A percentile compares a stretch with the other conserved stretches of the same genome.
phyloP scores from a whole-genome alignment of 2,888 invertebrate species.

The Petrolisthes manimaculis region DNA sequence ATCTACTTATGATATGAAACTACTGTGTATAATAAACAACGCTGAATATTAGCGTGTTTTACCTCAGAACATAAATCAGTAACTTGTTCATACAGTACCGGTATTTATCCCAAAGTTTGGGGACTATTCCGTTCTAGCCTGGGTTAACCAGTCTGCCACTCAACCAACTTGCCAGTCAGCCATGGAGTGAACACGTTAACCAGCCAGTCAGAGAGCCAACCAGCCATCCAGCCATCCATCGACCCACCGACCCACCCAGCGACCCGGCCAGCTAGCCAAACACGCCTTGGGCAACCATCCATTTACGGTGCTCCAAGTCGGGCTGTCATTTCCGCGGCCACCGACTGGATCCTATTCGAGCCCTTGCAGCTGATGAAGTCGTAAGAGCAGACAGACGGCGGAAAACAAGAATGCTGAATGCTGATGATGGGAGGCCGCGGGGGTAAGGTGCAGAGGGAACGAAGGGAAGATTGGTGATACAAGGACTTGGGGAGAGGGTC shows the following conservation, averaged over 20 bases:
- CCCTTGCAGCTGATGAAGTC: not conserved
- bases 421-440: not conserved
- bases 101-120: no score
- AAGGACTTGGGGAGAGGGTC: not conserved
- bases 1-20: no score
- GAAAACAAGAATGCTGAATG: not conserved
- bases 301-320: not conserved
- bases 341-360: not conserved
- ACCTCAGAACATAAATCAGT: not conserved
- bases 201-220: not conserved
- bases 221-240: not conserved
- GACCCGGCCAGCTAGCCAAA: no score
- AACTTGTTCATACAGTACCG: no score
- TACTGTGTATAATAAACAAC: no score
- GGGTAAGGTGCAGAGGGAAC: not conserved
- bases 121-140: no score
- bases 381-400: not conserved
- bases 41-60: no score
- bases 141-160: no score
- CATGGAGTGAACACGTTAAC: not conserved
- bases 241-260: no score
- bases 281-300: not conserved
- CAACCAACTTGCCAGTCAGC: no score
- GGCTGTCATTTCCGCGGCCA: constrained; percentile 7
- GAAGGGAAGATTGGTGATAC: not conserved